phyloP scores from a whole-genome alignment of 2,888 invertebrate genomes.

The Gymnocheta viridis region DNA sequence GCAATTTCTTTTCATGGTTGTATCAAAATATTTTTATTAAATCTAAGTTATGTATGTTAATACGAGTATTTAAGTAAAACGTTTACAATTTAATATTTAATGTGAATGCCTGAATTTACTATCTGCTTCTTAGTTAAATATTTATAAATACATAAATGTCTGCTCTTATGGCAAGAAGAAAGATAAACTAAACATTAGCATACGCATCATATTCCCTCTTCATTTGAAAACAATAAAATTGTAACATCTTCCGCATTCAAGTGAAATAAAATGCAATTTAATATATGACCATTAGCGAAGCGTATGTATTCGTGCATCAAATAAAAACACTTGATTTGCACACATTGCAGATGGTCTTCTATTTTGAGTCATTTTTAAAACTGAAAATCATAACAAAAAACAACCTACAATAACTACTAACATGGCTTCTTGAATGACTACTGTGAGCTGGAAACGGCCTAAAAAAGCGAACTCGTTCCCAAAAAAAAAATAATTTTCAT shows the following conservation, averaged over 20 bases:
- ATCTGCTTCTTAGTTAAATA: slow-evolving; percentile 7
- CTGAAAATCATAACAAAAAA: slow-evolving; percentile 55
- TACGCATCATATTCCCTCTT: slow-evolving; percentile 60
- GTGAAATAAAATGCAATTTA: slow-evolving; percentile 20
- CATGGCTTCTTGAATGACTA: neutral
- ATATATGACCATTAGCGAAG: slow-evolving; percentile 24
- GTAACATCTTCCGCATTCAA: slow-evolving; percentile 68
- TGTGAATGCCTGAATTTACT: slow-evolving; percentile 46
- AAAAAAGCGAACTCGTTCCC: slow-evolving; percentile 39
- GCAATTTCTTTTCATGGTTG: slow-evolving; percentile 6
- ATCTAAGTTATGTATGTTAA: slow-evolving; percentile 22
- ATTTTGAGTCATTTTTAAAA: slow-evolving; percentile 4
- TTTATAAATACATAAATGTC: slow-evolving; percentile 40
- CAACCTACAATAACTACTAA: slow-evolving; percentile 29
- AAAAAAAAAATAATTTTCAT: slow-evolving; percentile 25
- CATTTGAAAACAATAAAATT: slow-evolving; percentile 41
- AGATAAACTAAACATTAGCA: slow-evolving; percentile 49
- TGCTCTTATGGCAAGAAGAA: neutral
- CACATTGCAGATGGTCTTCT: slow-evolving; percentile 53
- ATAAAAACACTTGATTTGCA: slow-evolving; percentile 63
- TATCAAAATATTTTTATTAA: slow-evolving; percentile 5
- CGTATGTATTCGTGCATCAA: neutral
- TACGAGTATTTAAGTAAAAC: slow-evolving; percentile 16
- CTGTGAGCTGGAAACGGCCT: slow-evolving; percentile 40
- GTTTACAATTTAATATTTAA: slow-evolving; percentile 47